phyloP scores from a whole-genome alignment of 53 echinoderm and acorn worm genomes.

The Hippasteria phrygiana region DNA sequence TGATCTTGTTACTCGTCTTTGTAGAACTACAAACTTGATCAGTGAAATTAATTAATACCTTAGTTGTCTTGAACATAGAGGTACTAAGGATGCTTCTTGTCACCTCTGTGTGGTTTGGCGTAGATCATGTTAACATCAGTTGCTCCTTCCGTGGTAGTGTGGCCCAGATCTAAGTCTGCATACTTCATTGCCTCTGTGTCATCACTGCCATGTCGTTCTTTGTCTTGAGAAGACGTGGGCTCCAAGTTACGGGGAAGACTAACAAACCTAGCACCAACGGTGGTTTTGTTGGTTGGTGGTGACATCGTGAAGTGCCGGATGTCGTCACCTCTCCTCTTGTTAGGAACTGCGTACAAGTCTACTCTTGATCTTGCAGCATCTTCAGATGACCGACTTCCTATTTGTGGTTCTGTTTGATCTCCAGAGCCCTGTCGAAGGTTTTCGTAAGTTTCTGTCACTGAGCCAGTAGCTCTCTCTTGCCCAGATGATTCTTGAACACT shows the following conservation, averaged over 20 bases:
- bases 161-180: not conserved
- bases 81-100: not conserved
- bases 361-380: not conserved
- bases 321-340: not conserved
- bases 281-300: not conserved
- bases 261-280: not conserved
- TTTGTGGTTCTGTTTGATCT: not conserved
- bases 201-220: not conserved
- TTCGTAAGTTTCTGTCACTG: not conserved
- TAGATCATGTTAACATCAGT: not conserved
- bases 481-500: not conserved
- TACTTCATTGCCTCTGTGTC: not conserved
- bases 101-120: not conserved
- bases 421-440: not conserved
- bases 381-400: not conserved
- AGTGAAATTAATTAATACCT: not conserved
- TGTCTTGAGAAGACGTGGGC: not conserved
- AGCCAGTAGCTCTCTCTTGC: not conserved
- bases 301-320: not conserved
- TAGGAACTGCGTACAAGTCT: slow-evolving; percentile 1
- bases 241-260: not conserved
- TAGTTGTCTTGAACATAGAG: not conserved
- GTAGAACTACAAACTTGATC: too few relatives aligned
- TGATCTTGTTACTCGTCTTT: too few relatives aligned
- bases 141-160: not conserved